Conservation (phyloP, 1,140 invertebrate species). For the Pogonognathellus flavescens region DNA sequence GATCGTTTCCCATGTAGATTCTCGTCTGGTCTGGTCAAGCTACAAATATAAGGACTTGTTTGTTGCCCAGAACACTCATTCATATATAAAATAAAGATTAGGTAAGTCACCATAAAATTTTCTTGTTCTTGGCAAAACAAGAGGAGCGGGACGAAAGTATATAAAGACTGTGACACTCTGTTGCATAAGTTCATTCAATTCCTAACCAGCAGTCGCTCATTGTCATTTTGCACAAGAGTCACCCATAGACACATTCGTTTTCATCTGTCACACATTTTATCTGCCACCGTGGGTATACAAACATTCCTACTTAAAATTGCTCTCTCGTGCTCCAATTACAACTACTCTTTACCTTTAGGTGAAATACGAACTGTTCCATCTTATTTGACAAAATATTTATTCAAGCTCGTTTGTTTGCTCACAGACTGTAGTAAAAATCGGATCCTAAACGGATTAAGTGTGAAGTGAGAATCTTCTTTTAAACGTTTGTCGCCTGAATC, state of each 20-base stretch:
- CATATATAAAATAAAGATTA: conserved; percentile 44
- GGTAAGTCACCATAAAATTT: conserved; percentile 47
- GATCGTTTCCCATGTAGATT: background rate
- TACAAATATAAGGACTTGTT: conserved; percentile 34
- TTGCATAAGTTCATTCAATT: conserved; percentile 44
- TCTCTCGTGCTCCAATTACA: too few relatives aligned
- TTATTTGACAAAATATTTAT: background rate
- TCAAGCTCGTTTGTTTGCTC: background rate
- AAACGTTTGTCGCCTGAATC: background rate
- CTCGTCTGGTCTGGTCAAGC: background rate
- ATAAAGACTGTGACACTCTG: conserved; percentile 37
- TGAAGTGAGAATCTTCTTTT: conserved; percentile 4
- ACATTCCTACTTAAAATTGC: too few relatives aligned
- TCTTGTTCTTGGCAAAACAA: conserved; percentile 23
- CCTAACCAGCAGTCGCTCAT: background rate
- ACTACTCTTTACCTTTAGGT: too few relatives aligned
- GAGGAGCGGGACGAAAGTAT: conserved; percentile 47
- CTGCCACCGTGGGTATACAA: too few relatives aligned
- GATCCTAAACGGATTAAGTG: background rate
- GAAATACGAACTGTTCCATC: too few relatives aligned
- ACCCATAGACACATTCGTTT: background rate
- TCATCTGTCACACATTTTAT: background rate
- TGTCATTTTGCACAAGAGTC: background rate
- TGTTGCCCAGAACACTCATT: conserved; percentile 39
- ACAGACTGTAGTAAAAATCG: background rate